phyloP scores from a whole-genome alignment of 92 coral and sea anemone genomes.

The Paramuricea clavata region DNA sequence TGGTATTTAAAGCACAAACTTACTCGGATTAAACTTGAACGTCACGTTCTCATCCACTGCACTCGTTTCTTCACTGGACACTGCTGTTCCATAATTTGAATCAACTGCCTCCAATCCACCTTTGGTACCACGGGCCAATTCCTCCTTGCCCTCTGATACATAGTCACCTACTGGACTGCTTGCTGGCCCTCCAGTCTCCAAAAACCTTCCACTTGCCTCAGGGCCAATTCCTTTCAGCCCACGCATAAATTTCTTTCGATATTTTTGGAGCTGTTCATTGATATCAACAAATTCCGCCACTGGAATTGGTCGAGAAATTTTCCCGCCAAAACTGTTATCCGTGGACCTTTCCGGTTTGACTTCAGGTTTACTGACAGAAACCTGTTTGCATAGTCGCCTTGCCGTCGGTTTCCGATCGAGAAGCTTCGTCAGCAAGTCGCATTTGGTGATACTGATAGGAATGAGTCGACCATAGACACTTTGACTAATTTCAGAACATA shows the following conservation, averaged over 20 bases:
- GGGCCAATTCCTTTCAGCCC: not conserved
- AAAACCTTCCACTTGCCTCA: not conserved
- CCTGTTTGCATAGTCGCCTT: not conserved
- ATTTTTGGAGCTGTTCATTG: not conserved
- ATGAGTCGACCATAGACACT: constrained; percentile 16
- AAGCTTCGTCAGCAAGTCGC: constrained; percentile 13
- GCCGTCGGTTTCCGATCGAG: constrained; percentile 7
- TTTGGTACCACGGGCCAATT: not conserved
- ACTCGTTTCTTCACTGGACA: not conserved
- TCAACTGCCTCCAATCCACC: not conserved
- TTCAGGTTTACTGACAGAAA: not conserved
- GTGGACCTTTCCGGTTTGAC: not conserved
- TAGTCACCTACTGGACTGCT: not conserved
- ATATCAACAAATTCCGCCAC: constrained; percentile 41
- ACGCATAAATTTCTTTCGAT: constrained; percentile 1
- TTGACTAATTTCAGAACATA: constrained; percentile 19
- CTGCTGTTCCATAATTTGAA: not conserved
- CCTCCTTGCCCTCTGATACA: not conserved
- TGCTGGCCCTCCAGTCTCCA: not conserved
- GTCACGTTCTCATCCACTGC: not conserved
- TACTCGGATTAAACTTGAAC: not conserved
- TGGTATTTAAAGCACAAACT: too few relatives aligned
- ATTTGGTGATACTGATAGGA: constrained; percentile 37
- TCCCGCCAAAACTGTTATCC: not conserved
- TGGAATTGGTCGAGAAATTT: not conserved